Conservation (phyloP, 2,113 vertebrate species). For the Oenanthe melanoleuca region DNA sequence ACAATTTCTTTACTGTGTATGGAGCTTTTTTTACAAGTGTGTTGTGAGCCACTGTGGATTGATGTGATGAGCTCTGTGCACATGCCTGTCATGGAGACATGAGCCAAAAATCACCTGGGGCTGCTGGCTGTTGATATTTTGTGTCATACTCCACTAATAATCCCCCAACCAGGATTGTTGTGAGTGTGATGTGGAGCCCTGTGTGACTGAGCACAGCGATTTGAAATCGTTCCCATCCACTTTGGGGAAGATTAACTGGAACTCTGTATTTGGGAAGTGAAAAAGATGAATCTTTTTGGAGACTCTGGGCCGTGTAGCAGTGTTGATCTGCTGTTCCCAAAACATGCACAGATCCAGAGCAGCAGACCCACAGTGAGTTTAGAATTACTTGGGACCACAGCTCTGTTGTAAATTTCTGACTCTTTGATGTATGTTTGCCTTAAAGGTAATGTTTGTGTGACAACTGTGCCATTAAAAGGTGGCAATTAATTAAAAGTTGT, state of each 20-base stretch:
- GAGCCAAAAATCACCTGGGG: neutral
- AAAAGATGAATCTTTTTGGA: neutral
- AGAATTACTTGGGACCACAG: neutral
- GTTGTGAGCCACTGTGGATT: neutral
- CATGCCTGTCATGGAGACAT: fast-evolving
- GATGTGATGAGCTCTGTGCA: neutral
- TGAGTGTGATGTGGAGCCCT: neutral
- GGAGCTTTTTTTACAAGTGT: neutral
- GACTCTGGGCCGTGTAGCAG: neutral
- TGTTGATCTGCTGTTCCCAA: neutral
- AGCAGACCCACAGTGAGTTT: neutral
- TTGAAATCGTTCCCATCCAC: neutral
- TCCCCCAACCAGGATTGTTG: neutral
- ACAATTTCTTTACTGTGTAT: neutral
- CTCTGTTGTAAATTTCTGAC: neutral
- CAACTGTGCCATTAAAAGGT: conserved; percentile 9
- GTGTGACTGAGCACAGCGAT: neutral
- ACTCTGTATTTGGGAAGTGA: neutral
- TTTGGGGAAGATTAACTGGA: neutral
- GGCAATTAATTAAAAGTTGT: conserved; percentile 56
- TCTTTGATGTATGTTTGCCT: conserved; percentile 56
- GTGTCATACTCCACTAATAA: neutral
- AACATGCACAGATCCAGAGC: neutral
- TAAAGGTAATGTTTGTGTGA: conserved; percentile 63
- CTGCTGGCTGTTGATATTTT: neutral